Conservation (phyloP, 2,797 vertebrate species). For the Channa striata region DNA sequence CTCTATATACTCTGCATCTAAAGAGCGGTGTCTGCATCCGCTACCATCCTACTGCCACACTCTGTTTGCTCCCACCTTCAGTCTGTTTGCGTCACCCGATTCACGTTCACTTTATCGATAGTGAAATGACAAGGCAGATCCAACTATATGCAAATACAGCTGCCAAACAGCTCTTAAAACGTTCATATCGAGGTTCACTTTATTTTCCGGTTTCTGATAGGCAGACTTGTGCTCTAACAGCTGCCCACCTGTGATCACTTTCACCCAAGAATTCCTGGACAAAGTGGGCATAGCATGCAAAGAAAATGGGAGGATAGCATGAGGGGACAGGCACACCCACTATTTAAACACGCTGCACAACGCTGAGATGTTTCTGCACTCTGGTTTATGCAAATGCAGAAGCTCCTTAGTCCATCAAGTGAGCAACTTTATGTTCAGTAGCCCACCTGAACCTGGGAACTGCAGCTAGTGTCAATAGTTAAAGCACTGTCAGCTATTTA, state of each 20-base stretch:
- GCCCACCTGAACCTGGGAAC: constrained; percentile 12
- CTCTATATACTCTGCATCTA: constrained; percentile 49
- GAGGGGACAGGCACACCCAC: constrained; percentile 10
- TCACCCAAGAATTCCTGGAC: constrained; percentile 22
- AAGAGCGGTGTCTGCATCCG: constrained; percentile 67
- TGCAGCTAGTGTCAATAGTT: neutral
- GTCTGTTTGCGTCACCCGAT: constrained; percentile 19
- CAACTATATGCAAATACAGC: constrained; percentile 1
- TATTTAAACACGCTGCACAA: constrained; percentile 35
- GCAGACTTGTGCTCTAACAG: constrained; percentile 20
- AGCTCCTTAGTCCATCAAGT: constrained; percentile 20
- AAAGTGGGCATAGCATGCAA: constrained; percentile 15
- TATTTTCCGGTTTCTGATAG: constrained; percentile 4
- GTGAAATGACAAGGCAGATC: constrained; percentile 21
- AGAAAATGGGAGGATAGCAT: constrained; percentile 4
- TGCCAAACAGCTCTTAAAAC: constrained; percentile 20
- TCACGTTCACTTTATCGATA: constrained; percentile 25
- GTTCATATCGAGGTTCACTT: neutral
- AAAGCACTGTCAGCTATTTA: constrained; percentile 17
- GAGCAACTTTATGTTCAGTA: constrained; percentile 15
- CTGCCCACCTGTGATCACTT: constrained; percentile 32
- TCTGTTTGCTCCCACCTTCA: constrained; percentile 2
- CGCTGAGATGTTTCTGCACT: constrained; percentile 45
- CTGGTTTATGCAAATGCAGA: constrained; percentile 56
- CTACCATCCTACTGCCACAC: constrained; percentile 31